Conservation (phyloP, 2,797 vertebrate species). For the Leptodactylus fallax region DNA sequence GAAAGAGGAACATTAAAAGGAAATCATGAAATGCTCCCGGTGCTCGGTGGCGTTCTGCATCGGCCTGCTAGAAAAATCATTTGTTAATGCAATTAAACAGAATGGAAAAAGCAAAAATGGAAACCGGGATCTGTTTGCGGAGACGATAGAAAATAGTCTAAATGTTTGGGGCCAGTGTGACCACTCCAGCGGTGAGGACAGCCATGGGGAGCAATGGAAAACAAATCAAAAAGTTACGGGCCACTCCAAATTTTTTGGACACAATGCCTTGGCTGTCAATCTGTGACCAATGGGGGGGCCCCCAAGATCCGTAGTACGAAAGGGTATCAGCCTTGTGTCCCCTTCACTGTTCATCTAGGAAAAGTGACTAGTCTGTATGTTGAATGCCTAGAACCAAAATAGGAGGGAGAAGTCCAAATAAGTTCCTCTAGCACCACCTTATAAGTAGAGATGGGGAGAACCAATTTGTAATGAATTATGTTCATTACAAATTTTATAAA, state of each 20-base stretch:
- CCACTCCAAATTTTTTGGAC: not conserved
- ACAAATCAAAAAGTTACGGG: not conserved
- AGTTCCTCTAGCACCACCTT: too few relatives aligned
- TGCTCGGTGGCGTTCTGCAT: not conserved
- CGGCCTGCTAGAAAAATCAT: not conserved
- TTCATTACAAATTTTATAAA: too few relatives aligned
- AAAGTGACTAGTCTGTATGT: too few relatives aligned
- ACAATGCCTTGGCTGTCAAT: not conserved
- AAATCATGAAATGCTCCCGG: constrained; percentile 11
- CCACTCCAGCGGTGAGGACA: not conserved
- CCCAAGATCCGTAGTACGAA: too few relatives aligned
- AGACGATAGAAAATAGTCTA: not conserved
- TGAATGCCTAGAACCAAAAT: too few relatives aligned
- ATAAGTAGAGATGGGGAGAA: too few relatives aligned
- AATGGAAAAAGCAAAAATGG: not conserved
- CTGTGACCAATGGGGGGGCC: too few relatives aligned
- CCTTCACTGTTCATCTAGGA: too few relatives aligned
- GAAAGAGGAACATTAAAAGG: constrained; percentile 31
- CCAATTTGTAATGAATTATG: too few relatives aligned
- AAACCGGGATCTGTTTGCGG: not conserved
- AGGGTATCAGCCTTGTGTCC: too few relatives aligned
- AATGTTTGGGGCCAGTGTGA: not conserved
- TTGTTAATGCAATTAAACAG: not conserved
- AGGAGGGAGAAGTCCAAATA: too few relatives aligned
- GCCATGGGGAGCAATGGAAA: not conserved